A percentile compares a stretch with the other conserved stretches of the same genome.
Evolutionary conservation across 2,797 vertebrate genomes (phyloP).

Genomic region (Pseudomugil tenellus): DNA sequence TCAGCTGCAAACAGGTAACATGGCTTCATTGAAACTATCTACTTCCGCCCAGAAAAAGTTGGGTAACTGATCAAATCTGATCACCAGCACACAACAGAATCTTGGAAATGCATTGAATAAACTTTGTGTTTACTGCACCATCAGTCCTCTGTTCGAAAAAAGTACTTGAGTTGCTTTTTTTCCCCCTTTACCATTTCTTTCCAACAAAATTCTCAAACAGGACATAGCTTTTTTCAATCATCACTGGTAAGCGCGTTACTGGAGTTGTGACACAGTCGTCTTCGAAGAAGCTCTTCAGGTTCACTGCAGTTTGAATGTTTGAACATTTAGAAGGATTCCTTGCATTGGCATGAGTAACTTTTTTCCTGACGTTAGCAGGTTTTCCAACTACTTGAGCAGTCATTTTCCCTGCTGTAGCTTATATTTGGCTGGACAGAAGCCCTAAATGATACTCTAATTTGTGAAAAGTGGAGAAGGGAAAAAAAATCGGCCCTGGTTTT

Average conservation of each 20-base stretch:
- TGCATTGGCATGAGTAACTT: constrained; percentile 84
- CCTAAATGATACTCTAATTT: constrained; percentile 39
- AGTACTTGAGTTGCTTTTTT: constrained; percentile 90
- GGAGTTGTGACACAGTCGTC: constrained; percentile 89
- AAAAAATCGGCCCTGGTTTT: too few species aligned
- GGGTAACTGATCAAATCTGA: too few species aligned
- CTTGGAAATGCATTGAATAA: too few species aligned
- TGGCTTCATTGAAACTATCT: too few species aligned
- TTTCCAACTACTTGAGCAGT: constrained; percentile 87
- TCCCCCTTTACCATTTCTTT: constrained; percentile 88
- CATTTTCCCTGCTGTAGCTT: constrained; percentile 86
- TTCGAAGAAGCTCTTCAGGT: constrained; percentile 75
- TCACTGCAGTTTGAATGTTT: constrained; percentile 88
- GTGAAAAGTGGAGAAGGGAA: too few species aligned
- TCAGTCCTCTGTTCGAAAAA: constrained; percentile 91
- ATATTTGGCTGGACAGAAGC: constrained; percentile 86
- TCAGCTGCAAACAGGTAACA: too few species aligned
- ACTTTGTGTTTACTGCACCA: constrained; percentile 76
- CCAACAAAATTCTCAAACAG: constrained; percentile 67
- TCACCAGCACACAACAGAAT: too few species aligned
- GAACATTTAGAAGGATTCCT: constrained; percentile 87
- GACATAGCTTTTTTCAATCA: neutral
- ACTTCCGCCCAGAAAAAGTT: too few species aligned
- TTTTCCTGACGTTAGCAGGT: constrained; percentile 85
- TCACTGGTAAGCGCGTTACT: constrained; percentile 69